phyloP scores from a whole-genome alignment of 2,113 vertebrate species.

The Chionomys nivalis region DNA sequence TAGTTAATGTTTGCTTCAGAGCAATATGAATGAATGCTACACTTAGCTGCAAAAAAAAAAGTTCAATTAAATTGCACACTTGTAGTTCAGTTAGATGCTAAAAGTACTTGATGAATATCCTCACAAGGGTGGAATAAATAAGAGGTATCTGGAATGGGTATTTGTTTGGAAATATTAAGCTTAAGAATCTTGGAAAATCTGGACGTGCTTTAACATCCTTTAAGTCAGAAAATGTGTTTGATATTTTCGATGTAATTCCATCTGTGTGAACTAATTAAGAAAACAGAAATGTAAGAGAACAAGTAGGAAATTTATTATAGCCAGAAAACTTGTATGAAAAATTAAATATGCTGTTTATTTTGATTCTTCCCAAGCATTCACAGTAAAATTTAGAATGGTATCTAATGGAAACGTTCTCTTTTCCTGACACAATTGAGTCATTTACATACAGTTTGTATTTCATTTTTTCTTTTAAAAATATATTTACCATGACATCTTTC shows the following conservation, averaged over 20 bases:
- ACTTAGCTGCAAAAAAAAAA: background rate
- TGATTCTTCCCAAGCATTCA: background rate
- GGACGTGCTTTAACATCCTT: background rate
- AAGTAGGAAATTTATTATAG: background rate
- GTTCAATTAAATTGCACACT: conserved; percentile 16
- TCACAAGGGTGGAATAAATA: background rate
- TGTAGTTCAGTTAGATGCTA: background rate
- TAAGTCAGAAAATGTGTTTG: background rate
- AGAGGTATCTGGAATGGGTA: background rate
- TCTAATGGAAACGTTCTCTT: background rate
- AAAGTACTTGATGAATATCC: background rate
- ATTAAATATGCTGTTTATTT: background rate
- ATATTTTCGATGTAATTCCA: conserved; percentile 2
- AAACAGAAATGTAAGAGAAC: background rate
- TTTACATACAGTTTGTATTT: background rate
- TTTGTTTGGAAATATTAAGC: conserved; percentile 13
- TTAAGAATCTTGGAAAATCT: background rate
- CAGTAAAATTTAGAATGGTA: background rate
- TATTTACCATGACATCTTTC: background rate
- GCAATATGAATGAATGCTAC: background rate
- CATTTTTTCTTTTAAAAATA: background rate
- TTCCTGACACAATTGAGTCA: background rate
- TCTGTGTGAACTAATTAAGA: background rate
- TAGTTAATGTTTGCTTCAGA: background rate
- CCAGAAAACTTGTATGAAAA: background rate